Base-by-base conservation (phyloP, 92 coral and sea anemone genomes). In the Anthopleura xanthogrammica region DNA sequence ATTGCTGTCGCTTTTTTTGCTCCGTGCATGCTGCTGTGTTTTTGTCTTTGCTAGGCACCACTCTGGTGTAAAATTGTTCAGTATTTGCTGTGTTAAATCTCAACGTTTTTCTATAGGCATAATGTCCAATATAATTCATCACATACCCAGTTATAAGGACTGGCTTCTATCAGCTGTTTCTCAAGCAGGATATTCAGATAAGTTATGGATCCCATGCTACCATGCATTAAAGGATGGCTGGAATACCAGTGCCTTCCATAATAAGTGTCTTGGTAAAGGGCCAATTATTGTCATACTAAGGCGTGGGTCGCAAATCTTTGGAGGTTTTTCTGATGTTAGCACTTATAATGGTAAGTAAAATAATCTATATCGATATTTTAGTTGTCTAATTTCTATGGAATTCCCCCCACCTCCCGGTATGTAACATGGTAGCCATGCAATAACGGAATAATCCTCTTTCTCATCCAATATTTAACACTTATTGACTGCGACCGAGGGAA, bases 151-250 rank as follows among this genome's bases (percentile, higher is more conserved):
- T 16, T 86, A 77, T 73, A 89, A 81, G 56, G 87, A 89, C 75
- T 56, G 60, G 83, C 65, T 90, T 36, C 56, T 80, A 56, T 72
- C 71, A 41, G 76, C 75, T 83, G n/a, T 86, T 4, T 78, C 85
- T 12, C 52, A 46, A 9, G 70, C 85, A n/a, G 90, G 82, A 48
- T 87, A 83, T 55, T 58, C 87, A 73, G 73, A 76, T 24, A 78
- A 70, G 75, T 86, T 83, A 79, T 90, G 90, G 90, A 75, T 66
- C 39, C 88, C 90, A 56, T 90, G 92, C 80, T 90, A 66, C 36
- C 83, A 89, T 43, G 83, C 83, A 0, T 41, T 80, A 17, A 65
- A 17, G 7, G 60, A 86, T 39, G 90, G 90, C 13, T 90, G 90
- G 92, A 14, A 75, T 50, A 85, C 54, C 14, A 12, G 23, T 4